These are phyloP conservation scores for Agrochola macilenta DNA, from an alignment of 2,888 invertebrate genomes.

Conservation along the genomic window DNA sequence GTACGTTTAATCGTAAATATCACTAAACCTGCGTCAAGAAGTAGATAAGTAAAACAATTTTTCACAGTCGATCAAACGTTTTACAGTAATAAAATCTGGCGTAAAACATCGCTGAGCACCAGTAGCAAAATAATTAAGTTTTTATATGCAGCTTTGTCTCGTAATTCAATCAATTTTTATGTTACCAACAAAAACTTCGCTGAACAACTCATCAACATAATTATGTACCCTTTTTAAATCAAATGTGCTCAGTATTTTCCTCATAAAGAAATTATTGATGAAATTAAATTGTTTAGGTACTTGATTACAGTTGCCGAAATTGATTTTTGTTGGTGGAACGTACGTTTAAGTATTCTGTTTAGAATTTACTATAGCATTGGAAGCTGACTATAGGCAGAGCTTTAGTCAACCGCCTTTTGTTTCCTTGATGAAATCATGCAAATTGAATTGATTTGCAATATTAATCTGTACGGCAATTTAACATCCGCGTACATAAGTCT, in stretches of 20 bases:
- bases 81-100: conserved; percentile 41
- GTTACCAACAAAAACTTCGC: conserved; percentile 59
- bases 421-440: conserved; percentile 26
- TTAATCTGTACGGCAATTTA: conserved; percentile 15
- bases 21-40: conserved; percentile 7
- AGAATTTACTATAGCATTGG: background rate
- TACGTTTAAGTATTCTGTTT: conserved; percentile 5
- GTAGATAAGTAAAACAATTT: conserved; percentile 24
- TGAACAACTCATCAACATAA: conserved; percentile 47
- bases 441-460: conserved; percentile 33
- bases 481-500: conserved; percentile 25
- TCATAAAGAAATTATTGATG: conserved; percentile 43
- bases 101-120: conserved; percentile 49
- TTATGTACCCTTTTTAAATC: conserved; percentile 58
- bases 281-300: conserved; percentile 33
- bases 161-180: conserved; percentile 67
- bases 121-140: conserved; percentile 68
- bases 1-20: conserved; percentile 22
- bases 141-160: conserved; percentile 57
- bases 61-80: conserved; percentile 57
- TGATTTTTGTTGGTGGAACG: conserved; percentile 1
- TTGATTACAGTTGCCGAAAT: conserved; percentile 27
- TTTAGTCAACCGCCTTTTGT: background rate
- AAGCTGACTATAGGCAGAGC: background rate
- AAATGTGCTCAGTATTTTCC: conserved; percentile 39